Evolutionary conservation across 1,140 invertebrate genomes (phyloP), one percentile per base, ranked within the genome.

Genomic region (Lepidostoma basale): DNA sequence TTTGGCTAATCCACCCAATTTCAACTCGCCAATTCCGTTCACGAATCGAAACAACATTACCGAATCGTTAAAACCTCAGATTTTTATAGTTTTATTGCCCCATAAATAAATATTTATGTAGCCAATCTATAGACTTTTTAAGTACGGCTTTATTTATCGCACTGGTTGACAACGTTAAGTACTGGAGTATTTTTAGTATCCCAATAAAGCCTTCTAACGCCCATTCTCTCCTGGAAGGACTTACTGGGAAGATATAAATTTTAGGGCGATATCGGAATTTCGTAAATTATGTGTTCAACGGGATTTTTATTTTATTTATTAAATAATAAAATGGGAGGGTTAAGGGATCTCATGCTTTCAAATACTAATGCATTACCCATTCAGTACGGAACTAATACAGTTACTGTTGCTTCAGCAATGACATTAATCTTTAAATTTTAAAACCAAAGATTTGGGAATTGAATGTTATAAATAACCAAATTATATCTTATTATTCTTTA

Each of bases 131-230:
- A n/a, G n/a, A n/a, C n/a, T 18, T 47, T 47, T 47, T 47, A 20
- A 47, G 44, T 22, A 22, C 20, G 23, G 44, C 44, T 12, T 47
- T 47, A 47, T 47, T 47, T 47, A 47, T 47, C 44, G 44, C 23
- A 47, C 20, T 12, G 44, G 44, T 47, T 47, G 44, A 47, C 44
- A 20, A 47, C 44, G 44, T 20, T 47, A 47, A 47, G 44, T 47
- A 47, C 44, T 47, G 5, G 6, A 47, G 44, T 47, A 47, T 47
- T 47, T 47, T 47, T 47, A 47, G 44, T 47, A 47, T 22, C 44
- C 44, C 44, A 47, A 47, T 47, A 47, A 47, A 47, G 44, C 44
- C 44, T 47, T 47, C 20, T 47, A 47, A 47, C 23, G 44, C 20
- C 44, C 20, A 47, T 47, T 47, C 44, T 12, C 16, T 47, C 23